Base-by-base conservation (phyloP, 2,888 invertebrate genomes). In the Bombylius discolor region DNA sequence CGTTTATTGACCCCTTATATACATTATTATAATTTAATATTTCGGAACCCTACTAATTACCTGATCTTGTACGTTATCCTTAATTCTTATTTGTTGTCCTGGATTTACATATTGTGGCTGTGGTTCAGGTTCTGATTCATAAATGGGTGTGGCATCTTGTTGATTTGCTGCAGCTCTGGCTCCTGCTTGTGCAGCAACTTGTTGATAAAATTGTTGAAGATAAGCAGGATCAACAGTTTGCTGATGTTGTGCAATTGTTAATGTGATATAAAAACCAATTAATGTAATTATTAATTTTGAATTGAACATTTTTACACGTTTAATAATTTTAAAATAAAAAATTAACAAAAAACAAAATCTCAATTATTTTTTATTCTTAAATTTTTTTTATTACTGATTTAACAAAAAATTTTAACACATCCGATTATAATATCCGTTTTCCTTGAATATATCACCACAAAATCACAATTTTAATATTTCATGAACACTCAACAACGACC, bases 31-130 rank as follows among this genome's bases (percentile, higher is more conserved):
- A 23, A 23, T 23, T 2, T 23, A 23, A 23, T 23, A 23, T 23
- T 23, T 23, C 3, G 1, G 23, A 23, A 23, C 6, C n/a, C 8
- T 4, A 51, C 36, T 51, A 14, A n/a, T 58, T 66, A 68, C 67
- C 63, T 69, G 74, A 47, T 72, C 73, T 48, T 68, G 68, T 23
- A 70, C 72, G 39, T 68, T 71, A 62, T 74, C 74, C 64, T 74
- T 73, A 4, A 75, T 63, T 51, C 75, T 69, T 58, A 76, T 67
- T 63, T 76, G 75, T 60, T 76, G 76, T 62, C 70, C 76, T 36
- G 78, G 76, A 47, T 70, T 74, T 42, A 77, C 75, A 58, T 78
- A 75, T 71, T 78, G 72, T 72, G 74, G 70, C 46, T 67, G 65
- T 74, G 68, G 68, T 62, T 72, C 71, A 36, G 71, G 78, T 46